These are phyloP conservation scores for Equus przewalskii DNA, from an alignment of 2,113 vertebrate genomes.

Conservation along the genomic window DNA sequence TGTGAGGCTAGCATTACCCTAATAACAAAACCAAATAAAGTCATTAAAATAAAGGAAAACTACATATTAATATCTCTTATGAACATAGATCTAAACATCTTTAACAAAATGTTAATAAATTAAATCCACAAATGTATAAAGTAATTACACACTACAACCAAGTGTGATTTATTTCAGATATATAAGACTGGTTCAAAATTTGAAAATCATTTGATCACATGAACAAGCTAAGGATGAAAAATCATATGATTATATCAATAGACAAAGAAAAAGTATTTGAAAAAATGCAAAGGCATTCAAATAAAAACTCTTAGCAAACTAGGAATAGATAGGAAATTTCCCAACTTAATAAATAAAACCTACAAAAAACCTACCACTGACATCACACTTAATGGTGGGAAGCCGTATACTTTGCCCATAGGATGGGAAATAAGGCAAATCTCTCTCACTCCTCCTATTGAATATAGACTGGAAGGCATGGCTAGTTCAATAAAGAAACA, in stretches of 20 bases:
- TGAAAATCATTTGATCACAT: not conserved
- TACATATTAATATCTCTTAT: not conserved
- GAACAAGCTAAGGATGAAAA: not conserved
- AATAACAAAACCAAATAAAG: not conserved
- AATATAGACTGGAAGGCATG: not conserved
- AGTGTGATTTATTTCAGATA: not conserved
- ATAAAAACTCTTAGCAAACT: not conserved
- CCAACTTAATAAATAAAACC: not conserved
- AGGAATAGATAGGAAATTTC: not conserved
- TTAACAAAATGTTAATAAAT: not conserved
- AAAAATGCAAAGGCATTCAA: not conserved
- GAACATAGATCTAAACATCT: not conserved
- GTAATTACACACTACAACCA: not conserved
- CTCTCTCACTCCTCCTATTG: not conserved
- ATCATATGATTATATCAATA: not conserved
- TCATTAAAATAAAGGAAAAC: not conserved
- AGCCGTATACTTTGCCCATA: not conserved
- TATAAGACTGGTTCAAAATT: not conserved
- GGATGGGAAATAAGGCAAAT: not conserved
- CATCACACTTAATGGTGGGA: not conserved
- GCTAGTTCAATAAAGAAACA: not conserved
- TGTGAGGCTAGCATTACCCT: not conserved
- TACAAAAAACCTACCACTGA: not conserved
- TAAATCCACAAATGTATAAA: not conserved
- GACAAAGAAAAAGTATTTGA: not conserved